phyloP scores from a whole-genome alignment of 2,113 vertebrate genomes.

The Gallinago undulata region DNA sequence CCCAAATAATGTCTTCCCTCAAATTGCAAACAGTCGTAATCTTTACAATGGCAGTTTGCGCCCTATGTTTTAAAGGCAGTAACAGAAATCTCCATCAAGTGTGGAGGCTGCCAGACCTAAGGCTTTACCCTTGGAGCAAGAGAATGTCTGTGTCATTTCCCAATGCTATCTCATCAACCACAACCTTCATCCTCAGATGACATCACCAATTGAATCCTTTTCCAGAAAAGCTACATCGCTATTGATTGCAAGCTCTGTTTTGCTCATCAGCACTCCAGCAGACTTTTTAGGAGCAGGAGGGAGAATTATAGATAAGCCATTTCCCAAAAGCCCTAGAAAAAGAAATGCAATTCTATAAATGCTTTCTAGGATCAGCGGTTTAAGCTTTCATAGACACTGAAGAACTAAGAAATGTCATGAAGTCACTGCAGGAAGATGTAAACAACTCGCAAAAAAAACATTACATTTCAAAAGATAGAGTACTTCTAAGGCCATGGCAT shows the following conservation, averaged over 20 bases:
- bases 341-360: background rate
- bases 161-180: background rate
- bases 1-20: background rate
- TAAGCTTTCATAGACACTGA: background rate
- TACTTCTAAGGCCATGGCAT: conserved; percentile 33
- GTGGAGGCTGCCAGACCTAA: background rate
- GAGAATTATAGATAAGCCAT: background rate
- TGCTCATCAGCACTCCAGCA: background rate
- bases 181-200: background rate
- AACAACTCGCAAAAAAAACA: conserved; percentile 44
- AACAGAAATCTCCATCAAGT: background rate
- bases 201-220: background rate
- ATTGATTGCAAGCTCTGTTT: background rate
- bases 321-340: background rate
- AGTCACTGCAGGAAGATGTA: conserved; percentile 20
- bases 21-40: background rate
- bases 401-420: background rate
- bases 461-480: conserved; percentile 61
- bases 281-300: background rate
- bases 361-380: background rate
- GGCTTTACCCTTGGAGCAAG: background rate
- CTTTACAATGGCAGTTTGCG: background rate
- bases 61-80: background rate
- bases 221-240: background rate
- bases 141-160: background rate